These are phyloP conservation scores for Stichodactyla mertensii DNA, from an alignment of 64 coral and sea anemone genomes.

Conservation along the genomic window DNA sequence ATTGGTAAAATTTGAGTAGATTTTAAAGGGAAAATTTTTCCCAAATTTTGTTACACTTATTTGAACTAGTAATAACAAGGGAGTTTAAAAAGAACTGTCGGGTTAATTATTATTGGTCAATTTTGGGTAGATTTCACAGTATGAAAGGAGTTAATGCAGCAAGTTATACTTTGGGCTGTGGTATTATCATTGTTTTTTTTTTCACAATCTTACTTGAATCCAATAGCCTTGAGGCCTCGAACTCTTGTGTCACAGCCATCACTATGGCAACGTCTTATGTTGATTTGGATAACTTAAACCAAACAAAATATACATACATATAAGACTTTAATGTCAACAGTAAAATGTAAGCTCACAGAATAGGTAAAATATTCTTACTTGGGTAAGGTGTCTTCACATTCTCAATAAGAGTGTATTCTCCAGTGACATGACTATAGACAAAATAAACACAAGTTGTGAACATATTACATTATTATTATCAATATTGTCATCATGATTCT, in stretches of 20 bases:
- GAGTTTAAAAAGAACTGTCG: too few species aligned
- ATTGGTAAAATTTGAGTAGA: background rate
- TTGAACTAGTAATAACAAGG: too few species aligned
- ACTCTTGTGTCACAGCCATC: constrained; percentile 99
- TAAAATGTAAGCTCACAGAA: background rate
- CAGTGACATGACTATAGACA: constrained; percentile 66
- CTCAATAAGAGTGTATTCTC: constrained; percentile 82
- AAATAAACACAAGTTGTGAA: background rate
- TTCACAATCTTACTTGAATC: constrained; percentile 62
- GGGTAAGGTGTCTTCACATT: constrained; percentile 98
- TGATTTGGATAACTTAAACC: constrained; percentile 82
- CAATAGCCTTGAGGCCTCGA: constrained; percentile 87
- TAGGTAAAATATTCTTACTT: constrained; percentile 39
- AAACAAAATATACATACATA: background rate
- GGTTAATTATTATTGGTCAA: too few species aligned
- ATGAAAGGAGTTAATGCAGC: too few species aligned
- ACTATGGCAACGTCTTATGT: constrained; percentile 94
- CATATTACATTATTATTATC: too few species aligned
- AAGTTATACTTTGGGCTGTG: background rate
- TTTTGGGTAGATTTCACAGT: too few species aligned
- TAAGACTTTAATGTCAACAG: background rate
- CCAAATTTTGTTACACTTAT: too few species aligned
- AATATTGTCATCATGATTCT: too few species aligned
- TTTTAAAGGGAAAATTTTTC: too few species aligned
- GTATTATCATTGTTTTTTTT: background rate